These are phyloP conservation scores for Cecidostiba fungosa DNA, from an alignment of 2,888 invertebrate genomes.

Conservation along the genomic window DNA sequence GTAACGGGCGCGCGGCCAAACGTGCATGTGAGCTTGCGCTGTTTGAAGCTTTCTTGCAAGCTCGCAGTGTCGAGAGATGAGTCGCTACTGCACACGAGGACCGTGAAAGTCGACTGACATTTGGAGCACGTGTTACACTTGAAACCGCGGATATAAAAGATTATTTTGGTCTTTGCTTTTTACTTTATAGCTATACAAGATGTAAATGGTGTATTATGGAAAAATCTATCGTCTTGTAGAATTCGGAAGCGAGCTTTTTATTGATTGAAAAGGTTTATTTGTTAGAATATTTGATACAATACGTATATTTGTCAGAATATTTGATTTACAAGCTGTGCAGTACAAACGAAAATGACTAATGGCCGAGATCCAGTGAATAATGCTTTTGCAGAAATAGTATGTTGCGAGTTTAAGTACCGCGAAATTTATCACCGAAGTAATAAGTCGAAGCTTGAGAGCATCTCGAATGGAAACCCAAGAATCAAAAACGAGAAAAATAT, in stretches of 20 bases:
- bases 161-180: not conserved
- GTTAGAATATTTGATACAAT: not conserved
- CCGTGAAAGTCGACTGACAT: slow-evolving; percentile 34
- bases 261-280: not conserved
- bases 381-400: slow-evolving; percentile 9
- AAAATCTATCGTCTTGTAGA: too few relatives aligned
- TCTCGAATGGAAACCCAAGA: slow-evolving; percentile 5
- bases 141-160: not conserved
- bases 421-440: slow-evolving; percentile 33
- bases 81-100: not conserved
- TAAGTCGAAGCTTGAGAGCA: slow-evolving; percentile 12
- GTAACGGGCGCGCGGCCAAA: slow-evolving; percentile 54
- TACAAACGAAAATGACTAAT: slow-evolving; percentile 9
- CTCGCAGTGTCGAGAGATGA: slow-evolving; percentile 9
- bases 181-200: not conserved
- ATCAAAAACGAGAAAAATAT: not conserved
- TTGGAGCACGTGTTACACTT: not conserved
- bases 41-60: not conserved
- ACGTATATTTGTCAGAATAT: not conserved
- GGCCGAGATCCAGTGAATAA: not conserved
- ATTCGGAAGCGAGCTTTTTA: too few relatives aligned
- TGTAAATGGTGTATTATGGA: not conserved
- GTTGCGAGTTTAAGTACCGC: not conserved
- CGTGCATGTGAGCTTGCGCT: not conserved
- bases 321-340: not conserved